Conservation (phyloP, 2,888 invertebrate genomes). For the Cosmorhoe ocellata region DNA sequence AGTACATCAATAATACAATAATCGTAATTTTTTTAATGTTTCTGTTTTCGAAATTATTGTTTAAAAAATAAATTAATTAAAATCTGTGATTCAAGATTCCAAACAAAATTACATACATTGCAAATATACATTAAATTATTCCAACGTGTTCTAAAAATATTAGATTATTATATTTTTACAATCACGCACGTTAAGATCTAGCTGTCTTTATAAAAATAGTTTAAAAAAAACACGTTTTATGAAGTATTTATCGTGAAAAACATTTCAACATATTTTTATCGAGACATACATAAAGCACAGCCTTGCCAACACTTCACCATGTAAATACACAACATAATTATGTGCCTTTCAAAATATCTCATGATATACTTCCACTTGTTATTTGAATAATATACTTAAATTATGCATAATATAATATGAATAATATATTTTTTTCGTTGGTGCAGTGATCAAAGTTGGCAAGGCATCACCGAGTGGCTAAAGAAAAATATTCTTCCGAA, state of each 20-base stretch:
- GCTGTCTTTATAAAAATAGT: conserved; percentile 14
- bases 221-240: neutral
- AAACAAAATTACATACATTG: neutral
- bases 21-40: too few relatives aligned
- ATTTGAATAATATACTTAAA: too few relatives aligned
- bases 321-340: conserved; percentile 74
- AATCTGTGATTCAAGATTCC: too few relatives aligned
- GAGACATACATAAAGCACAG: conserved; percentile 46
- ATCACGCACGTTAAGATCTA: conserved; percentile 10
- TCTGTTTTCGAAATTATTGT: too few relatives aligned
- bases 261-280: conserved; percentile 21
- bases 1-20: too few relatives aligned
- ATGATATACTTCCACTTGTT: conserved; percentile 38
- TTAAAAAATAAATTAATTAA: too few relatives aligned
- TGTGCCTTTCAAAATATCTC: conserved; percentile 45
- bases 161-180: neutral
- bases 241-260: too few relatives aligned
- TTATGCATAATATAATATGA: conserved; percentile 20
- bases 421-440: conserved; percentile 52
- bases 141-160: neutral
- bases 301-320: conserved; percentile 69
- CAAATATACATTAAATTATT: neutral
- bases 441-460: conserved; percentile 74
- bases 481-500: conserved; percentile 54
- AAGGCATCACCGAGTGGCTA: conserved; percentile 56